These are phyloP conservation scores for Eufriesea mexicana DNA, from an alignment of 1,140 invertebrate species.

Conservation along the genomic window DNA sequence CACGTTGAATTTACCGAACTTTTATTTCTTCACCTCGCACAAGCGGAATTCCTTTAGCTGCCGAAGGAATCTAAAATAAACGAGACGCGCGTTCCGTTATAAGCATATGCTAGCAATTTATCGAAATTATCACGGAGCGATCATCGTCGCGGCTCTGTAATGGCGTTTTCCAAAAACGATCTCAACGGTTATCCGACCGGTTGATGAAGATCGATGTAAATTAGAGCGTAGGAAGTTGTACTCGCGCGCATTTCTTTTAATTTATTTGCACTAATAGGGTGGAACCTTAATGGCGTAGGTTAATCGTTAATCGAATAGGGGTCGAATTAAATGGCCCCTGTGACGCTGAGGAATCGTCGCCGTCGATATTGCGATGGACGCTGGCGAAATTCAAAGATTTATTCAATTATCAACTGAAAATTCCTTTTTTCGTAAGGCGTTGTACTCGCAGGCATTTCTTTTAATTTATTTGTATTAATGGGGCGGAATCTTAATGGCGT, in stretches of 20 bases:
- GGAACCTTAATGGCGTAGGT: too few relatives aligned
- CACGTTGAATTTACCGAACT: background rate
- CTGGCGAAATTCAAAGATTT: background rate
- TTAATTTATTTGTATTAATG: background rate
- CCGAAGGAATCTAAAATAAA: background rate
- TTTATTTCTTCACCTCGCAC: background rate
- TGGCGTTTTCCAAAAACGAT: slow-evolving; percentile 1
- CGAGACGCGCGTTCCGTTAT: background rate
- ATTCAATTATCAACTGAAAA: background rate
- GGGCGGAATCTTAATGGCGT: too few relatives aligned
- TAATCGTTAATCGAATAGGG: too few relatives aligned
- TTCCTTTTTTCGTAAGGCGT: background rate
- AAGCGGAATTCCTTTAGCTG: too few relatives aligned
- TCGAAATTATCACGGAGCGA: slow-evolving; percentile 4
- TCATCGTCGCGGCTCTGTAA: background rate
- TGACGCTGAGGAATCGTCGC: too few relatives aligned
- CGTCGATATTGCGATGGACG: background rate
- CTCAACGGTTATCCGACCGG: background rate
- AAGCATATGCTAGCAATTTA: background rate
- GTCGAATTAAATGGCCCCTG: background rate
- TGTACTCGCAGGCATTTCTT: background rate
- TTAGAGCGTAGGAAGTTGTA: slow-evolving; percentile 3
- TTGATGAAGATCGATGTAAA: slow-evolving; percentile 4
- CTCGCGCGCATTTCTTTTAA: background rate
- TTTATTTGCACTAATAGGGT: background rate